Base-by-base conservation (phyloP, 2,888 invertebrate species). In the Ganaspis brasiliensis region DNA sequence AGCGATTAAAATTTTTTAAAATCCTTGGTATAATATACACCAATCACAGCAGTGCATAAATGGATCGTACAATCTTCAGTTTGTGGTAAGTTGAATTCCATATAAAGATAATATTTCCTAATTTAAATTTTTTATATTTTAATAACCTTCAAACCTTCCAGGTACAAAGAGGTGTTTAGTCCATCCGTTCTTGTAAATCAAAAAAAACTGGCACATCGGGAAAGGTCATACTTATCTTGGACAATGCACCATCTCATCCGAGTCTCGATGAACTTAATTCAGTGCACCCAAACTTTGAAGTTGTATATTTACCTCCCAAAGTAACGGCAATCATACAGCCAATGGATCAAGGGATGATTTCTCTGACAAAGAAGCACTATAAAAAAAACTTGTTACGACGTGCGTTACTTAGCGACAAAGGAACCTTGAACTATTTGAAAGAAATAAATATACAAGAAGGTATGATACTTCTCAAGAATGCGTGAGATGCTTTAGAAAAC, bases 11-110 rank as follows among this genome's bases (percentile, higher is more conserved):
- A 35, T 10, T 21, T 35, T 14, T 72, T 14, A 14, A 26, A 57
- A 14, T 3, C 8, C 57, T 72, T 12, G 57, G 72, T 21, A 35
- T 72, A 35, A 6, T 35, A n/a, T n/a, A n/a, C n/a, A n/a, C n/a
- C n/a, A n/a, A n/a, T n/a, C n/a, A n/a, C n/a, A n/a, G n/a, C n/a
- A n/a, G n/a, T n/a, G n/a, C n/a, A n/a, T n/a, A n/a, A 6, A 4
- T 6, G 35, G 9, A 35, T 35, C 9, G 35, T n/a, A n/a, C n/a
- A n/a, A n/a, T n/a, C n/a, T n/a, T n/a, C n/a, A n/a, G n/a, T n/a
- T n/a, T n/a, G n/a, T n/a, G n/a, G n/a, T n/a, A n/a, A n/a, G n/a
- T n/a, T n/a, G n/a, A n/a, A n/a, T n/a, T n/a, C n/a, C n/a, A n/a
- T n/a, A n/a, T n/a, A 35, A 35, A 9, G 9, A 9, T 6, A 35